Evolutionary conservation across 2,113 vertebrate genomes (phyloP).

Genomic region (Acinonyx jubatus): DNA sequence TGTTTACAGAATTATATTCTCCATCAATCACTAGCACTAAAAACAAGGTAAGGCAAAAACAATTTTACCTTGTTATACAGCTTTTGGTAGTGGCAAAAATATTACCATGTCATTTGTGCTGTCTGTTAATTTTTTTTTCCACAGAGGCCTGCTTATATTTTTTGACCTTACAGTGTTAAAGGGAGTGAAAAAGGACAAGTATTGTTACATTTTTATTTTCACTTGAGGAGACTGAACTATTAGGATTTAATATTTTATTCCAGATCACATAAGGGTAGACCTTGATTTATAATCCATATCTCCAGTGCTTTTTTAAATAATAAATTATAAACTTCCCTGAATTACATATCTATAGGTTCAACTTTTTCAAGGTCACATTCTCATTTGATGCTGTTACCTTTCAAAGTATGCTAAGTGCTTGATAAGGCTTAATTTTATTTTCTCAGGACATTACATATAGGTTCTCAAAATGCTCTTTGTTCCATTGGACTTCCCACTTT

Average conservation of each 20-base stretch:
- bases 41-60: slow-evolving; percentile 42
- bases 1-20: slow-evolving; percentile 53
- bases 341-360: not conserved
- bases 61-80: slow-evolving; percentile 36
- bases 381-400: not conserved
- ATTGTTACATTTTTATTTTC: slow-evolving; percentile 42
- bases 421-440: not conserved
- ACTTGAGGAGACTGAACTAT: not conserved
- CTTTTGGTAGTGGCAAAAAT: slow-evolving; percentile 14
- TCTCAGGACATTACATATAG: not conserved
- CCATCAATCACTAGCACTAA: slow-evolving; percentile 38
- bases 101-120: slow-evolving; percentile 41
- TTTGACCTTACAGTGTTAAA: slow-evolving; percentile 10
- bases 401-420: not conserved
- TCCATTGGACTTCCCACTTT: not conserved
- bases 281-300: slow-evolving; percentile 56
- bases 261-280: slow-evolving; percentile 34
- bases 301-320: not conserved
- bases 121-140: not conserved
- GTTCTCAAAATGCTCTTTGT: not conserved
- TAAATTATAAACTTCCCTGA: slow-evolving; percentile 49
- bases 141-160: not conserved
- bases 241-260: slow-evolving; percentile 61
- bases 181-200: not conserved
- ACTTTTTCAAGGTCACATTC: slow-evolving; percentile 47